Evolutionary conservation across 2,113 vertebrate species (phyloP), one percentile per base, ranked within the genome.

Genomic region (Megaleporinus macrocephalus): DNA sequence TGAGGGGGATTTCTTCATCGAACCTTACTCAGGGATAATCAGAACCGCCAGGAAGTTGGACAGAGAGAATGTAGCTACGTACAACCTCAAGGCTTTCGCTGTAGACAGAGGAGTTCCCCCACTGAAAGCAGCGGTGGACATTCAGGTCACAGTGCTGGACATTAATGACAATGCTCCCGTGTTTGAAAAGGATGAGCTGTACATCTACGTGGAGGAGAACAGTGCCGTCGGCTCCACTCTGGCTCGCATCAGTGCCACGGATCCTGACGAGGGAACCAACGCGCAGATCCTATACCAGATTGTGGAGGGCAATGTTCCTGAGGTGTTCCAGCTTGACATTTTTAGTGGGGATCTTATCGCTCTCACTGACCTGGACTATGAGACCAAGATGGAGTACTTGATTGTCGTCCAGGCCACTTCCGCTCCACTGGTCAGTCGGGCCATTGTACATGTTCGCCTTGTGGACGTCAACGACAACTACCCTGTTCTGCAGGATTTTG

Each of bases 281-380:
- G 96, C 96, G 1, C 96, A 96, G 83, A 95, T 97, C 87, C 94
- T 97, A 91, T 97, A 96, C 73, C 96, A 97, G 88, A 97, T 97
- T 0, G 95, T 97, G 79, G 96, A 97, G 83, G 96, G 96, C 9
- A 96, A 97, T 9, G 92, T 94, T 78, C 95, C 95, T 0, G 96
- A 97, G 91, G 94, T 96, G 76, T 97, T 97, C 87, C 95, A 97
- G 73, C 90, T 97, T 33, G 96, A 97, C 71, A 93, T 96, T 68
- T 95, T 96, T 80, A 97, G 93, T 0, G 96, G 96, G 29, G 96
- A 97, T 89, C 94, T 97, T 41, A 95, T 94, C 0, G 95, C 96
- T 2, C 92, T 97, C 71, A 93, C 88, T 1, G 96, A 97, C 82
- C 86, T 97, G 88, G 96, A 97, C 89, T 97, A 96, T 0, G 96